Evolutionary conservation across 2,888 invertebrate genomes (phyloP).

Genomic region (Megalurothrips usitatus): DNA sequence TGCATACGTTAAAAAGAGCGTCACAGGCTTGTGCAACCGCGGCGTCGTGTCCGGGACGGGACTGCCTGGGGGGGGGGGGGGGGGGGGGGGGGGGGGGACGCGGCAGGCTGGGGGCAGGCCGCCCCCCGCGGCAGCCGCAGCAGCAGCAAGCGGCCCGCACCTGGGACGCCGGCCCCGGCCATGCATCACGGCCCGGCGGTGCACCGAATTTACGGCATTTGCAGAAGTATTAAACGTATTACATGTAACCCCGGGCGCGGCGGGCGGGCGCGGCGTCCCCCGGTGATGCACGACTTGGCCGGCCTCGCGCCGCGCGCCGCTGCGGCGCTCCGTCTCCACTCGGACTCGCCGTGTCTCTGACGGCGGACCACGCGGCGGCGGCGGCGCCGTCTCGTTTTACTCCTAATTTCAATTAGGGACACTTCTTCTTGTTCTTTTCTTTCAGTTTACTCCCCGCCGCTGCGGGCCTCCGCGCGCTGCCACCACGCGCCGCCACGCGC

Average conservation of each 20-base stretch:
- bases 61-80: background rate
- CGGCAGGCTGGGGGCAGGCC: background rate
- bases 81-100: background rate
- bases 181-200: no score
- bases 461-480: background rate
- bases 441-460: background rate
- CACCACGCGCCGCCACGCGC: background rate
- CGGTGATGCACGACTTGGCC: no score
- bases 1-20: background rate
- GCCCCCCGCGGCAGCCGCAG: no score
- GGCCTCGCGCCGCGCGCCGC: no score
- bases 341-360: no score
- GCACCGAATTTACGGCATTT: no score
- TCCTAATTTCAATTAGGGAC: background rate
- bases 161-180: no score
- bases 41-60: background rate
- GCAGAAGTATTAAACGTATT: no score
- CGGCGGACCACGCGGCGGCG: background rate
- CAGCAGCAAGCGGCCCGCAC: no score
- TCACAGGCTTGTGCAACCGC: background rate
- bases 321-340: no score
- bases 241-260: no score
- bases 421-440: background rate
- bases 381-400: background rate
- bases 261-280: no score